Conservation (phyloP, 2,797 vertebrate genomes). For the Myotis myotis region DNA sequence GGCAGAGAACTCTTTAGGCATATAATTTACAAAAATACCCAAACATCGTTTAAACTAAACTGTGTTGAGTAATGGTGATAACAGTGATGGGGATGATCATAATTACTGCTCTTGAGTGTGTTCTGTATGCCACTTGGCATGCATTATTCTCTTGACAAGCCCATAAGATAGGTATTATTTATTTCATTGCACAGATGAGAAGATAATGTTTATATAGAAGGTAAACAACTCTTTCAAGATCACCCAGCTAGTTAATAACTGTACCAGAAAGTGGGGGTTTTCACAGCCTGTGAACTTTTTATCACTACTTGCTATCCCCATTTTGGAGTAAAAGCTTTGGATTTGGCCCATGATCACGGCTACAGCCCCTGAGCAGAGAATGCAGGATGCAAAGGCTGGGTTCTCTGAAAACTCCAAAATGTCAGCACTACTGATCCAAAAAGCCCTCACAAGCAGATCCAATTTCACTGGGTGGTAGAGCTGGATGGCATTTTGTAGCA, state of each 20-base stretch:
- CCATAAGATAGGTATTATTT: background rate
- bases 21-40: conserved; percentile 5
- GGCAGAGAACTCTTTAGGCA: background rate
- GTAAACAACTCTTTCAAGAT: background rate
- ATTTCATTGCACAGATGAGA: background rate
- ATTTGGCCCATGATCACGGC: background rate
- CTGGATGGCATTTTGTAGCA: background rate
- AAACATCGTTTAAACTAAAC: background rate
- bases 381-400: background rate
- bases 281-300: background rate
- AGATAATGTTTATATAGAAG: background rate
- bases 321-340: background rate
- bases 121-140: background rate
- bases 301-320: background rate
- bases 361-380: background rate
- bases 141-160: background rate
- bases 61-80: background rate
- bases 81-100: background rate
- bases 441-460: background rate
- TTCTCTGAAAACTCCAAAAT: background rate
- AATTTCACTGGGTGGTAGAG: background rate
- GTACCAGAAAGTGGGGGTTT: background rate
- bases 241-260: background rate
- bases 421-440: background rate
- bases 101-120: background rate